Evolutionary conservation across 1,140 invertebrate species (phyloP).

Genomic region (Nebria ingens): DNA sequence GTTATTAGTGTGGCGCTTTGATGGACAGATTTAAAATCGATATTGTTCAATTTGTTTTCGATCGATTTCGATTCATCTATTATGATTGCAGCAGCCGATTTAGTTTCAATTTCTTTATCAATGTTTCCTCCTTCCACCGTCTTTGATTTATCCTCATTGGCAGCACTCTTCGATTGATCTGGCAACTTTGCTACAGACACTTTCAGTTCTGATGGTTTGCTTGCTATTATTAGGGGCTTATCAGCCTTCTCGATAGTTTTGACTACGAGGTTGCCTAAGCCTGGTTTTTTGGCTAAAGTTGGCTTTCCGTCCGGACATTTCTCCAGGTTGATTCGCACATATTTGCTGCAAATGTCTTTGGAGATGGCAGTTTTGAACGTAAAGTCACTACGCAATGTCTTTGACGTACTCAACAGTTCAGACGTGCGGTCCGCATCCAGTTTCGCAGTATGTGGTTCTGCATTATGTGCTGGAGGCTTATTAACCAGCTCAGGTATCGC

Average conservation of each 20-base stretch:
- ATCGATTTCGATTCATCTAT: not conserved
- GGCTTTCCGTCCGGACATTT: not conserved
- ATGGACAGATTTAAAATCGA: not conserved
- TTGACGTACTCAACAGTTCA: conserved; percentile 3
- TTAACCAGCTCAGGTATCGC: conserved; percentile 12
- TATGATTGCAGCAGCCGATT: not conserved
- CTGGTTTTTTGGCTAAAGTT: not conserved
- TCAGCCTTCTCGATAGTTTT: not conserved
- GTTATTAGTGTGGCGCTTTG: not conserved
- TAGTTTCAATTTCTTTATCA: not conserved
- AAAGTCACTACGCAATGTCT: conserved; percentile 19
- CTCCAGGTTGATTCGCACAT: not conserved
- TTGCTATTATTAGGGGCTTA: not conserved
- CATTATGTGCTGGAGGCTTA: conserved; percentile 4
- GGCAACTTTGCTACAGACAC: not conserved
- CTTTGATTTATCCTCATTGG: not conserved
- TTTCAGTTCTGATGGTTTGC: not conserved
- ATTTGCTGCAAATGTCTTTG: conserved; percentile 17
- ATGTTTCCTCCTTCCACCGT: not conserved
- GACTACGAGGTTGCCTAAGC: not conserved
- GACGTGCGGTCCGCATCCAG: not conserved
- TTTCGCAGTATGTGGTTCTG: not conserved
- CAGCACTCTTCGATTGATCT: not conserved
- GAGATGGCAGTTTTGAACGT: conserved; percentile 15
- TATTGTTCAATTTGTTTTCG: conserved; percentile 3